These are phyloP conservation scores for Acanthosoma haemorrhoidale DNA, from an alignment of 2,888 invertebrate genomes.

Conservation along the genomic window DNA sequence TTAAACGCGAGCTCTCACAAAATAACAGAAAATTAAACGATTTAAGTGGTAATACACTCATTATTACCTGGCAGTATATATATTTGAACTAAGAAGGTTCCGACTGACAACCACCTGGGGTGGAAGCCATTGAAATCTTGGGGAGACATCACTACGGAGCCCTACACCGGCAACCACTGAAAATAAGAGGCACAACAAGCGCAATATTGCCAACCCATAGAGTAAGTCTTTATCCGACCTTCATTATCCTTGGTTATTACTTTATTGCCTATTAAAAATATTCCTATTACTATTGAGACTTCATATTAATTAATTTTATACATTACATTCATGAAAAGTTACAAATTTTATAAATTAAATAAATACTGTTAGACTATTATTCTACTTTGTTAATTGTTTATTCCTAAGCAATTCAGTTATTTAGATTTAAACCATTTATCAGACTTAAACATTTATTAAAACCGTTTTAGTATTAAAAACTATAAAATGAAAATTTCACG, in stretches of 20 bases:
- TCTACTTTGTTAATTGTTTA: too few relatives aligned
- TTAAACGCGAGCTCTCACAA: background rate
- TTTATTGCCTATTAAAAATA: background rate
- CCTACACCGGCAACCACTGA: conserved; percentile 30
- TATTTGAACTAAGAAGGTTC: background rate
- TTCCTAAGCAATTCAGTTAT: too few relatives aligned
- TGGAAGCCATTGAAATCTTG: conserved; percentile 29
- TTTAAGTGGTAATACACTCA: background rate
- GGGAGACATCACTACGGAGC: conserved; percentile 28
- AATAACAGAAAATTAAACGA: background rate
- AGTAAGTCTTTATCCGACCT: background rate
- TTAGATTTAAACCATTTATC: too few relatives aligned
- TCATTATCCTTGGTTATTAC: background rate
- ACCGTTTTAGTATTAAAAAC: too few relatives aligned
- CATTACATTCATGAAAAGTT: background rate
- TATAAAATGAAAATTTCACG: too few relatives aligned
- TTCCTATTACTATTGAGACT: background rate
- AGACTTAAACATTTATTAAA: too few relatives aligned
- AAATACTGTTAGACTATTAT: background rate
- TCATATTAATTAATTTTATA: background rate
- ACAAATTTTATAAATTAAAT: background rate
- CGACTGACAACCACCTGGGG: conserved; percentile 25
- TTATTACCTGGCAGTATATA: background rate
- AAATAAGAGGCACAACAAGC: conserved; percentile 24
- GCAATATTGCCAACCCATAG: conserved; percentile 21